A percentile compares a stretch with the other conserved stretches of the same genome.
Evolutionary conservation across 2,888 invertebrate genomes (phyloP).

Genomic region (Steinernema carpocapsae): DNA sequence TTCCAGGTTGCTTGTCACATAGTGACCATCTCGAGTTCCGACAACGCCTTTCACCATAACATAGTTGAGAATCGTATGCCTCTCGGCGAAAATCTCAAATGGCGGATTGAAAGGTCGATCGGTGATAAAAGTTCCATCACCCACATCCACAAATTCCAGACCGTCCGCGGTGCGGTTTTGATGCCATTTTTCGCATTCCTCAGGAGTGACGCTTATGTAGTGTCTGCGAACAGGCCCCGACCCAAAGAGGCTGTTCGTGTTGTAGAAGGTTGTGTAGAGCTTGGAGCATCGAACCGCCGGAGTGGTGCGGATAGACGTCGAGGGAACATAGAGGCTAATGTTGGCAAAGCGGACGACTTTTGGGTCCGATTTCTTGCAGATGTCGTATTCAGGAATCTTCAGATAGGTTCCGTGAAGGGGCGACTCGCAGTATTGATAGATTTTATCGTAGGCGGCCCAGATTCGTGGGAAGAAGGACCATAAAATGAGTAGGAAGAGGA

Average conservation of each 20-base stretch:
- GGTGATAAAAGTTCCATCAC: neutral
- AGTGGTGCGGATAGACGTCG: neutral
- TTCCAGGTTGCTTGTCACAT: neutral
- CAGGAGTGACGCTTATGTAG: neutral
- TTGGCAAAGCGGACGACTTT: neutral
- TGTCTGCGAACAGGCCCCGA: neutral
- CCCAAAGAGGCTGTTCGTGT: slow-evolving; percentile 25
- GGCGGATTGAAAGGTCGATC: neutral
- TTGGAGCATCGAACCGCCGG: neutral
- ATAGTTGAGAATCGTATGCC: neutral
- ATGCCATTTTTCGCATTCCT: neutral
- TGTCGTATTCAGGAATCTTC: neutral
- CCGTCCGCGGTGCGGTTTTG: neutral
- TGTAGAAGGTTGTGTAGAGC: neutral
- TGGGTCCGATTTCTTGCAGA: neutral
- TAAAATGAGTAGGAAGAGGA: no score
- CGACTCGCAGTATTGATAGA: neutral
- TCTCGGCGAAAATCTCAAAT: neutral
- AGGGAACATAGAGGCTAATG: neutral
- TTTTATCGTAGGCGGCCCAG: neutral
- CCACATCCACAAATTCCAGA: neutral
- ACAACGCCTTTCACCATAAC: neutral
- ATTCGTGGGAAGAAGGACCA: no score
- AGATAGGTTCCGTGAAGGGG: neutral
- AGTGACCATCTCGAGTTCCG: neutral